These are phyloP conservation scores for Cephus spinipes DNA, from an alignment of 2,888 invertebrate species.

Conservation along the genomic window DNA sequence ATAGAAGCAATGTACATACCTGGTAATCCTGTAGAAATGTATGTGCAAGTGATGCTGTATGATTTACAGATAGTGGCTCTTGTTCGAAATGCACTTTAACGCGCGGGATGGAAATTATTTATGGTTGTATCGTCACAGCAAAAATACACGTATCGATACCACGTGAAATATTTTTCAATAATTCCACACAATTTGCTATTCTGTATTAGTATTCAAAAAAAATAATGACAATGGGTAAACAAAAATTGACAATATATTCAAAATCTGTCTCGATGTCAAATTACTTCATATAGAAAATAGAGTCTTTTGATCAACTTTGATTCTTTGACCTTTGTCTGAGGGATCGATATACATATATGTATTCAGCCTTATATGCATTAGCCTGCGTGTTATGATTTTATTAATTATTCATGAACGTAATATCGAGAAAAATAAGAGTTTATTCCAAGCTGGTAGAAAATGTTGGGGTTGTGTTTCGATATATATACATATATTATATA, in stretches of 20 bases:
- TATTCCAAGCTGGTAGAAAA: background rate
- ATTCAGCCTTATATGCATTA: background rate
- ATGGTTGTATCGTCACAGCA: background rate
- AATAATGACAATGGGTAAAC: background rate
- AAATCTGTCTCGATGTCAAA: background rate
- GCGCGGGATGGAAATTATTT: background rate
- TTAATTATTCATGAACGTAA: background rate
- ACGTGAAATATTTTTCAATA: background rate
- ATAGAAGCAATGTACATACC: background rate
- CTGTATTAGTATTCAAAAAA: background rate
- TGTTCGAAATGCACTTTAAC: background rate
- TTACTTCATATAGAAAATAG: background rate
- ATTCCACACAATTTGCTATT: background rate
- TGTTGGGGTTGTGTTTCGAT: background rate
- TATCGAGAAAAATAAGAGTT: background rate
- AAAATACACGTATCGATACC: background rate
- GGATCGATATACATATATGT: background rate
- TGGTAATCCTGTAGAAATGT: background rate
- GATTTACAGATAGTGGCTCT: constrained; percentile 1
- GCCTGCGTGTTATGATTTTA: background rate
- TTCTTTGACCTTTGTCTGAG: background rate
- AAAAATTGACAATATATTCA: background rate
- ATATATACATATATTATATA: background rate
- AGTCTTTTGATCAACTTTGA: background rate
- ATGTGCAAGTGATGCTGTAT: constrained; percentile 1